Base-by-base conservation (phyloP, 2,113 vertebrate genomes). In the Sorex araneus region DNA sequence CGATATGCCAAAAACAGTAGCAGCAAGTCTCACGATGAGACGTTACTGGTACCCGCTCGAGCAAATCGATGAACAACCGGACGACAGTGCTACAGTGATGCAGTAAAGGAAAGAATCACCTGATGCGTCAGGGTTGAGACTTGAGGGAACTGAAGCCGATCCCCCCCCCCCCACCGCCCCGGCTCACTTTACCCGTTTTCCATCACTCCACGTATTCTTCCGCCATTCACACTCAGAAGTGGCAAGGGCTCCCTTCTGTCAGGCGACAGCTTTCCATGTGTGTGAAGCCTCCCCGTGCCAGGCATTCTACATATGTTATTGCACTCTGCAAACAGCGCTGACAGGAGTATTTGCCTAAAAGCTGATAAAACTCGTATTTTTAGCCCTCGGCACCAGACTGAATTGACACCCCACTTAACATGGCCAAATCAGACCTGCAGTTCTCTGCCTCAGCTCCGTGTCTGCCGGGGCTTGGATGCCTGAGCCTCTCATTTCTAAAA, bases 231-330 rank as follows among this genome's bases (percentile, higher is more conserved):
- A 40, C 50, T 75, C 67, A 2, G 4, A 74, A 73, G 23, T 50
- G 16, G 79, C 18, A 60, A 70, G 74, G 74, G 32, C 63, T 83
- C 47, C 32, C 67, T 83, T 47, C 43, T 86, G 47, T n/a, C 85
- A 79, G 36, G 67, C 74, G 77, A 40, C 64, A 47, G 34, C 6
- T 60, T 92, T 87, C 45, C 67, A 34, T 76, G 76, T 89, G 27
- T 67, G 73, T 66, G 74, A 21, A 74, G 84, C 73, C 87, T 73
- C 23, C 60, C 34, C 1, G 21, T 84, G 40, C 87, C 76, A 74
- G 63, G 36, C 28, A 69, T 86, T 89, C 94, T 94, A 69, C 66
- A 36, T 27, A 34, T 50, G 75, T 50, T 81, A 40, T 13, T 90
- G 47, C 63, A 54, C 25, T 57, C 70, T 88, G 69, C 36, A 13